Evolutionary conservation across 2,113 vertebrate species (phyloP), one percentile per base, ranked within the genome.

Genomic region (Xiphorhynchus elegans): DNA sequence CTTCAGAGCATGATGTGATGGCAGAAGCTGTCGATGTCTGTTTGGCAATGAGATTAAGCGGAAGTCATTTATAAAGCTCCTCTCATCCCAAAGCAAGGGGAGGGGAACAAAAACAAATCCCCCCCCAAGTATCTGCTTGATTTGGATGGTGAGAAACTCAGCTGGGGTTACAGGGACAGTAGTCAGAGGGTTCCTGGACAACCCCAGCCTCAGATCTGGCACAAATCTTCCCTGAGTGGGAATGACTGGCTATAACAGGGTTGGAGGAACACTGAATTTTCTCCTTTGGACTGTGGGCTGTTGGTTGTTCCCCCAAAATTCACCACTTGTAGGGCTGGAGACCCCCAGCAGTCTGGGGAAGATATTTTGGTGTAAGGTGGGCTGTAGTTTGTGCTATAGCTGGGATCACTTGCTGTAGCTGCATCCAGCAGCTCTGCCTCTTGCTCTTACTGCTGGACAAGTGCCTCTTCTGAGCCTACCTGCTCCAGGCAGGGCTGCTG

Each of bases 31-130:
- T 81, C 4, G 55, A 80, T 3, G 85, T 66, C 88, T 0, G 13
- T 90, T 46, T 74, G 95, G 94, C 91, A 87, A 44, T 59, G 91
- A 64, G 80, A 84, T 56, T 17, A 52, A n/a, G 64, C 3, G 89
- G 95, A 97, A 96, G 40, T 55, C 8, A 2, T 70, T 93, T 59
- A 84, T 87, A 96, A 95, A 93, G 94, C 73, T 90, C 80, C 74
- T 95, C 86, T 96, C 89, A 93, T 90, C 69, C 64, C 86, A 75
- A 49, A 88, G 85, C 59, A 13, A 83, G 16, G 35, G 77, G 37
- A n/a, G 55, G 35, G 44, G 4, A 49, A 40, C 1, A 46, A 50
- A 92, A 87, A n/a, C 39, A 81, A 58, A 15, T 46, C 46, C 35
- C 56, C 3, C 31, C 68, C 11, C 7, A 28, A 21, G 19, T 19